These are phyloP conservation scores for Chrysemys picta DNA, from an alignment of 2,113 vertebrate genomes.

Conservation along the genomic window DNA sequence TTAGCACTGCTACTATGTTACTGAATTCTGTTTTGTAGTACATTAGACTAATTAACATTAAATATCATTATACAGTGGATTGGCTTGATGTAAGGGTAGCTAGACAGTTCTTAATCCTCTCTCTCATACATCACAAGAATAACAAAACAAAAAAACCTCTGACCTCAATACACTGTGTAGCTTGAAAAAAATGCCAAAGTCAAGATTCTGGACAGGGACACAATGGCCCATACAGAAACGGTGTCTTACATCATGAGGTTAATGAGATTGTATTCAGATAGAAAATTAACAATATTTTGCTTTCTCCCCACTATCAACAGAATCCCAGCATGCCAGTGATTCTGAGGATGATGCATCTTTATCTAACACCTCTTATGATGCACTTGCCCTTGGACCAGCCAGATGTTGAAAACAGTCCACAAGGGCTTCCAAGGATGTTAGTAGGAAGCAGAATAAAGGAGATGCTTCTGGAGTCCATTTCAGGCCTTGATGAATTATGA, in stretches of 20 bases:
- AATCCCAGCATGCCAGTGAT: not conserved
- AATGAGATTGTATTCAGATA: not conserved
- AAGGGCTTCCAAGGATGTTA: not conserved
- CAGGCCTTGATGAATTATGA: conserved; percentile 26
- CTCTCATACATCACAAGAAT: not conserved
- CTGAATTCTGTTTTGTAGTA: not conserved
- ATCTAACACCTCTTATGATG: conserved; percentile 10
- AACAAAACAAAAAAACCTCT: not conserved
- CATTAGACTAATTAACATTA: not conserved
- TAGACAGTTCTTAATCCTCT: not conserved
- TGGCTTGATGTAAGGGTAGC: not conserved
- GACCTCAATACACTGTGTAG: not conserved
- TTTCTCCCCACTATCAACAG: conserved; percentile 32
- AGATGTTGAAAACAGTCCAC: conserved; percentile 15
- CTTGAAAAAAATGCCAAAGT: not conserved
- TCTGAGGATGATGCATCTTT: not conserved
- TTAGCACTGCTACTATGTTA: not conserved
- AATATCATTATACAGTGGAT: not conserved
- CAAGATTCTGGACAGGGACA: not conserved
- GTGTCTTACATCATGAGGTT: not conserved
- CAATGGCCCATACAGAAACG: not conserved
- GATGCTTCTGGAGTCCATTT: conserved; percentile 21
- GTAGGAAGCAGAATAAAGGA: not conserved
- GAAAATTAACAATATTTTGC: not conserved
- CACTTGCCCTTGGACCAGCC: not conserved